Conservation (phyloP, 2,113 vertebrate species). For the Marcusenius ussheri region DNA sequence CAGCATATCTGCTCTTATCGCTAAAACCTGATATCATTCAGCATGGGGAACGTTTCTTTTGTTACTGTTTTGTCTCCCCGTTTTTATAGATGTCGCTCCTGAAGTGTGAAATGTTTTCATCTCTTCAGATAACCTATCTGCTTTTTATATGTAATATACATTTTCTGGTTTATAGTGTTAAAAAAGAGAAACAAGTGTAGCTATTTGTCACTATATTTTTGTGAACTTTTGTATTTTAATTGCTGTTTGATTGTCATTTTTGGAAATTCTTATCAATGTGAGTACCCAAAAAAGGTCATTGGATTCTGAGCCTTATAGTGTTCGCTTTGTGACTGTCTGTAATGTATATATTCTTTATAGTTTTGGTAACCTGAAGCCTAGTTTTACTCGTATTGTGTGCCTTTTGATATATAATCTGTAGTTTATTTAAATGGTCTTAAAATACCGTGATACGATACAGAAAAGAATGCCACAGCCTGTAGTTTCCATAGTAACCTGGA, state of each 20-base stretch:
- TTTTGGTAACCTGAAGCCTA: conserved; percentile 32
- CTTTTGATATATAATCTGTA: conserved; percentile 50
- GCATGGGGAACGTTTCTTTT: conserved; percentile 63
- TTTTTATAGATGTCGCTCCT: conserved; percentile 56
- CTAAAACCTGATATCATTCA: conserved; percentile 62
- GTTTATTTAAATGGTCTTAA: conserved; percentile 46
- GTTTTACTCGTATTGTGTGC: conserved; percentile 46
- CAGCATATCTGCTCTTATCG: conserved; percentile 47
- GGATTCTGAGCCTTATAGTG: conserved; percentile 40
- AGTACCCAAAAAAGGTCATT: conserved; percentile 35
- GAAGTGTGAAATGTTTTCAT: conserved; percentile 57
- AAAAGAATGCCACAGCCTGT: conserved; percentile 19
- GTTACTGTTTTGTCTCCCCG: conserved; percentile 28
- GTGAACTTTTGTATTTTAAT: conserved; percentile 82
- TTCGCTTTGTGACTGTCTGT: conserved; percentile 36
- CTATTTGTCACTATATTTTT: conserved; percentile 82
- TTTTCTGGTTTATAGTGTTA: conserved; percentile 77
- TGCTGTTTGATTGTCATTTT: conserved; percentile 81
- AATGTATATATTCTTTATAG: conserved; percentile 36
- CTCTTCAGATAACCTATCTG: conserved; percentile 46
- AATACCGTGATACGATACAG: conserved; percentile 38
- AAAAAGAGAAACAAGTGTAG: conserved; percentile 64
- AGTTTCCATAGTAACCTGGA: conserved; percentile 17
- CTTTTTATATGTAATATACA: conserved; percentile 69
- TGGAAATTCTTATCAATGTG: conserved; percentile 53